Base-by-base conservation (phyloP, 2,888 invertebrate genomes). In the Sepioteuthis lessoniana region DNA sequence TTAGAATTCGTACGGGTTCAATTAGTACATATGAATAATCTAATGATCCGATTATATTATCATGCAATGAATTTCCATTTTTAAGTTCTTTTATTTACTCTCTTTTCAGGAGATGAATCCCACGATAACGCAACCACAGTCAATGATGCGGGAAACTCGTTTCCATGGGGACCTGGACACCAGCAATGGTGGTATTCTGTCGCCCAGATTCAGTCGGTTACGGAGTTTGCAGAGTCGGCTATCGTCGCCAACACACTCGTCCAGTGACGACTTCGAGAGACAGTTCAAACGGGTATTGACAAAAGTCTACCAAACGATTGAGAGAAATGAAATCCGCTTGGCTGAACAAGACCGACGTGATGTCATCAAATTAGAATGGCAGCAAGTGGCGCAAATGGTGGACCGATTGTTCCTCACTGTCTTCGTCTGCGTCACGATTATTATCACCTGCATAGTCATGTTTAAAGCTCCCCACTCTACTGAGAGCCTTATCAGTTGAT, bases 281-380 rank as follows among this genome's bases (percentile, higher is more conserved):
- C 98, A 98, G 96, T 98, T 98, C 96, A 97, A 97, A 93, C 98
- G 98, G 95, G 98, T 98, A 96, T 98, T 98, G 97, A 98, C 97
- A 96, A 98, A 98, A 96, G 98, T 98, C 90, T 98, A 98, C 96
- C 98, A 98, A 95, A 98, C 98, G 19, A 98, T 98, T 94, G 98
- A 98, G 95, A 97, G 98, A 93, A 98, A 98, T 97, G 98, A 96
- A 97, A 98, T 98, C 96, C 98, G 98, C 8, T 98, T 98, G 19
- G 98, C 98, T 1, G 98, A 98, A 95, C 98, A 98, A 97, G 98
- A 98, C 96, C 97, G 98, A 92, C 97, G 98, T 94, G 98, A 98
- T 96, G 98, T 98, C 91, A 98, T 98, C 94, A 98, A 98, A 96
- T 97, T 98, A 94, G 98, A 99, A 97, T 99, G 98, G 98, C 96